Percentiles rank a stretch among this genome's conserved stretches.
These are phyloP conservation scores for Chloroclystis v-ata DNA, from an alignment of 2,888 invertebrate species.

Conservation along the genomic window DNA sequence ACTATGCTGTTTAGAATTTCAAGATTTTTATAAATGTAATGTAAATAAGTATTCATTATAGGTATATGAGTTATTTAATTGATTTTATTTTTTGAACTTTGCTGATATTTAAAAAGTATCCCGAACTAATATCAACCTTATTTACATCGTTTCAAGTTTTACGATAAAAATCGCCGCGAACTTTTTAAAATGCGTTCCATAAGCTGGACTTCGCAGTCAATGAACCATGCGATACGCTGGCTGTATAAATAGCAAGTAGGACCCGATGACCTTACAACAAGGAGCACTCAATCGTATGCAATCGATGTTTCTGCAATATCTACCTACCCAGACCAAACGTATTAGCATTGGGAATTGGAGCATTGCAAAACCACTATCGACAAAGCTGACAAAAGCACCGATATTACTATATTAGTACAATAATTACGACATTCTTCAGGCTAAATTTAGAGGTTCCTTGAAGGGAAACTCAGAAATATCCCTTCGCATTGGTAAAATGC, in stretches of 20 bases:
- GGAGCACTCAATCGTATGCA: slow-evolving; percentile 63
- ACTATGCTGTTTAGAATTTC: too few species aligned
- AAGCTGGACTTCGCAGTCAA: slow-evolving; percentile 22
- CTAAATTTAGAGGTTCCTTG: slow-evolving; percentile 23
- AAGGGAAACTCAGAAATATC: slow-evolving; percentile 60
- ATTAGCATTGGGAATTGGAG: slow-evolving; percentile 14
- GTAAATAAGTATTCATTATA: too few species aligned
- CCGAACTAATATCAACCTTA: too few species aligned
- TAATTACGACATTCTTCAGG: slow-evolving; percentile 2
- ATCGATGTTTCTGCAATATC: slow-evolving; percentile 58
- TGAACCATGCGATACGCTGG: slow-evolving; percentile 39
- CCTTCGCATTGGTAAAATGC: slow-evolving; percentile 71
- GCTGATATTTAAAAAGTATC: too few species aligned
- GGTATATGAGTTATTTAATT: too few species aligned
- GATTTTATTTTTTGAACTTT: too few species aligned
- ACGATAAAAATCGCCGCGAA: not conserved
- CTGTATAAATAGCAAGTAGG: slow-evolving; percentile 60
- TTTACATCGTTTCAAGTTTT: too few species aligned
- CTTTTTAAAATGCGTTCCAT: not conserved
- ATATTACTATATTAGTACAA: not conserved
- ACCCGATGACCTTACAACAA: slow-evolving; percentile 55
- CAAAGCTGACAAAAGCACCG: not conserved
- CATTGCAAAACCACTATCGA: slow-evolving; percentile 15
- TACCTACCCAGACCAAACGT: slow-evolving; percentile 30
- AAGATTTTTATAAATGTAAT: too few species aligned